Conservation (phyloP, 2,113 vertebrate species). For the Ceuthmochares aereus region DNA sequence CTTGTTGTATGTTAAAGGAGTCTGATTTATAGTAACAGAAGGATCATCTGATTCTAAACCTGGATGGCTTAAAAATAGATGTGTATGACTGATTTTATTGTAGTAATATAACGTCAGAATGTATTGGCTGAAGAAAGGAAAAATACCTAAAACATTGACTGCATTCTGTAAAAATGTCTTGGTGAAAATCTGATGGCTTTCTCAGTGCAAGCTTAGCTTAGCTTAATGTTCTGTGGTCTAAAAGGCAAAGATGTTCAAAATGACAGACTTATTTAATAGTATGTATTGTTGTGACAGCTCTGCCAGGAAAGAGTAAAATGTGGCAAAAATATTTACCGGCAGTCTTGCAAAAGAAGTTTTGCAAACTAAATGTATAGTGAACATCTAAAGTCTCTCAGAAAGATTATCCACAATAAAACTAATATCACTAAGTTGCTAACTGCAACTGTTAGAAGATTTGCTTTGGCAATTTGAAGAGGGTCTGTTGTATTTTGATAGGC, state of each 20-base stretch:
- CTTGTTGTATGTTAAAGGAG: not conserved
- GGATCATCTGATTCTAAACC: not conserved
- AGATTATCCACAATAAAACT: not conserved
- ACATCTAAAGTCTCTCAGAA: not conserved
- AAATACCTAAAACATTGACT: not conserved
- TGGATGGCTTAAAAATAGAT: not conserved
- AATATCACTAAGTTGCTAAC: not conserved
- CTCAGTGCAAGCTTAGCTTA: not conserved
- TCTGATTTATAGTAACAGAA: not conserved
- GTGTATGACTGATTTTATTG: not conserved
- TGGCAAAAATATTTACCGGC: not conserved
- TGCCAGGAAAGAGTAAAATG: not conserved
- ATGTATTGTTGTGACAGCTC: not conserved
- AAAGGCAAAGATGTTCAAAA: not conserved
- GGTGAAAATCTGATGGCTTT: not conserved
- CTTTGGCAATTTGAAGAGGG: not conserved
- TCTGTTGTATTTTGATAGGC: not conserved
- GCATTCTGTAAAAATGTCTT: not conserved
- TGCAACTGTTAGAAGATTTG: not conserved
- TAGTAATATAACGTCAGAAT: not conserved
- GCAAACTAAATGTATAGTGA: not conserved
- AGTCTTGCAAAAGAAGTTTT: not conserved
- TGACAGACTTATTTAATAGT: not conserved
- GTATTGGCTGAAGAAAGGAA: not conserved
- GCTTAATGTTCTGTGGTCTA: not conserved